phyloP scores from a whole-genome alignment of 2,113 vertebrate species.

The Pogonocichla stellata region DNA sequence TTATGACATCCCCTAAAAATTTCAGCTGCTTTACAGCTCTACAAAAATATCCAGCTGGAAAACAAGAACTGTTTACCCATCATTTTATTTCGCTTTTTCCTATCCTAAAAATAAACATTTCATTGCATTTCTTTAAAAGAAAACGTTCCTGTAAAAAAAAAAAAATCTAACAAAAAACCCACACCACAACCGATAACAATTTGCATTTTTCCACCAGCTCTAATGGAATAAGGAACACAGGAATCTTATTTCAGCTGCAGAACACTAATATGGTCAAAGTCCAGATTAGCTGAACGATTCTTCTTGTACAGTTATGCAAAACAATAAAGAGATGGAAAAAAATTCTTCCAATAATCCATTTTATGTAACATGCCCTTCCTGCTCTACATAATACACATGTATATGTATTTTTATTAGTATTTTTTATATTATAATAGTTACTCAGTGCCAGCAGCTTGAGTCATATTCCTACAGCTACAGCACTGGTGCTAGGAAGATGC shows the following conservation, averaged over 20 bases:
- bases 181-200: not conserved
- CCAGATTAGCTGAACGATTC: constrained; percentile 33
- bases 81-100: not conserved
- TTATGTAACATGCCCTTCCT: constrained; percentile 35
- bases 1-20: not conserved
- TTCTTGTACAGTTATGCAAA: constrained; percentile 60
- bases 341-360: constrained; percentile 48
- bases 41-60: not conserved
- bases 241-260: constrained; percentile 47
- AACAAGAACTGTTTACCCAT: not conserved
- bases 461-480: not conserved
- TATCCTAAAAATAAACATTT: not conserved
- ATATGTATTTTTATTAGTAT: not conserved
- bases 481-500: not conserved
- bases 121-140: not conserved
- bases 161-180: not conserved
- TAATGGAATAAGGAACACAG: constrained; percentile 38
- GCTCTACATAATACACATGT: not conserved
- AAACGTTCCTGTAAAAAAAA: not conserved
- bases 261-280: constrained; percentile 57
- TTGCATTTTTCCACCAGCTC: constrained; percentile 1
- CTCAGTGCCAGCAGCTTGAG: not conserved
- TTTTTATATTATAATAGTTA: not conserved
- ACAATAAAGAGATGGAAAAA: constrained; percentile 53
- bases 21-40: not conserved